Evolutionary conservation across 2,888 invertebrate species (phyloP).

Genomic region (Idaea straminata): DNA sequence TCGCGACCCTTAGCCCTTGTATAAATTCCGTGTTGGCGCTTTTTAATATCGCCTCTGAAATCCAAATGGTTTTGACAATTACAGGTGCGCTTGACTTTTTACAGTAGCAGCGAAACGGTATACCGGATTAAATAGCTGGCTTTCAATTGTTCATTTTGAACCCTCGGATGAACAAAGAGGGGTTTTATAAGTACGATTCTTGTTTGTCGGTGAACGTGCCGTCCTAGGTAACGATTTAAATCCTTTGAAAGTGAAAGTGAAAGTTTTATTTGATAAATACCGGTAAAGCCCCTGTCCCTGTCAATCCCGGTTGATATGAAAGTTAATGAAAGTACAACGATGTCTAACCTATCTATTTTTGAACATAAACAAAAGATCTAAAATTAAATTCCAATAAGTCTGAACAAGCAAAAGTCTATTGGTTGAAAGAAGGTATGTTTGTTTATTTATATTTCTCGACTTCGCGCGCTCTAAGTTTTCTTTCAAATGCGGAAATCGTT

Average conservation of each 20-base stretch:
- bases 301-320: too few species aligned
- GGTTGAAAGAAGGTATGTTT: background rate
- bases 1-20: conserved; percentile 33
- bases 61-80: conserved; percentile 39
- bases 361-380: background rate
- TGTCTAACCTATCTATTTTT: background rate
- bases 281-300: too few species aligned
- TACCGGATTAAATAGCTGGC: background rate
- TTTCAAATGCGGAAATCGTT: background rate
- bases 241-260: too few species aligned
- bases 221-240: too few species aligned
- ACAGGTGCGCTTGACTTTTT: conserved; percentile 43
- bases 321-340: background rate
- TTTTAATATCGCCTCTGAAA: conserved; percentile 50
- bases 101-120: conserved; percentile 13
- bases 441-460: background rate
- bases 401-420: background rate
- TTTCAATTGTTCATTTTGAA: background rate
- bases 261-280: too few species aligned
- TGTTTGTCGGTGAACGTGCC: too few species aligned
- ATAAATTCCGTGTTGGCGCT: conserved; percentile 47
- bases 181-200: background rate
- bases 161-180: background rate
- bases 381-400: background rate
- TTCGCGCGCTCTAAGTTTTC: background rate